A percentile compares a stretch with the other conserved stretches of the same genome.
Evolutionary conservation across 2,888 invertebrate species (phyloP).

Genomic region (Tridacna crocea): DNA sequence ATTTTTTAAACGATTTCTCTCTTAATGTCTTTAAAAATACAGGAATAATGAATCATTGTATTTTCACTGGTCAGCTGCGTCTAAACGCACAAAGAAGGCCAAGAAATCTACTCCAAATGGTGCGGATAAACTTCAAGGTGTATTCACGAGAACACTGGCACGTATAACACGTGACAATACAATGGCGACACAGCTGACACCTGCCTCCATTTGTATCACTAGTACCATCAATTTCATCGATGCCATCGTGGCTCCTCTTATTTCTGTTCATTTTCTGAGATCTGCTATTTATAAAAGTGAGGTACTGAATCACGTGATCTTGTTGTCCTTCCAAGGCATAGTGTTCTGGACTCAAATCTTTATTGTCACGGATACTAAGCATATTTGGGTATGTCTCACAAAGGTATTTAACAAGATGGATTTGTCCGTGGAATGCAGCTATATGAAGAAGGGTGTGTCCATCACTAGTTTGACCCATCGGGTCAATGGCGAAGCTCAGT

Average conservation of each 20-base stretch:
- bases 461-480: slow-evolving; percentile 44
- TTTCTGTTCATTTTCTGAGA: not conserved
- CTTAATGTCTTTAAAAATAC: too few species aligned
- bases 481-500: slow-evolving; percentile 27
- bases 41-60: too few species aligned
- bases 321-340: slow-evolving; percentile 50
- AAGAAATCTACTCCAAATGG: slow-evolving; percentile 8
- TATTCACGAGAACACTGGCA: slow-evolving; percentile 4
- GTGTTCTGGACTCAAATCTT: slow-evolving; percentile 33
- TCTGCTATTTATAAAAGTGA: not conserved
- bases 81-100: not conserved
- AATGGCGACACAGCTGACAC: slow-evolving; percentile 7
- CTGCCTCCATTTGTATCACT: not conserved
- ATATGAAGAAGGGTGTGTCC: slow-evolving; percentile 55
- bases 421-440: slow-evolving; percentile 57
- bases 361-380: slow-evolving; percentile 25
- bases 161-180: slow-evolving; percentile 8
- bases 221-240: not conserved
- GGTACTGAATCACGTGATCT: slow-evolving; percentile 31
- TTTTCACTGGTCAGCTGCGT: not conserved
- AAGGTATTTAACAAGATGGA: slow-evolving; percentile 34
- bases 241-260: not conserved
- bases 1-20: too few species aligned
- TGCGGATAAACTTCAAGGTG: not conserved
- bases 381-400: slow-evolving; percentile 52